Conservation (phyloP, 1,140 invertebrate genomes). For the Leptestheria dahalacensis region DNA sequence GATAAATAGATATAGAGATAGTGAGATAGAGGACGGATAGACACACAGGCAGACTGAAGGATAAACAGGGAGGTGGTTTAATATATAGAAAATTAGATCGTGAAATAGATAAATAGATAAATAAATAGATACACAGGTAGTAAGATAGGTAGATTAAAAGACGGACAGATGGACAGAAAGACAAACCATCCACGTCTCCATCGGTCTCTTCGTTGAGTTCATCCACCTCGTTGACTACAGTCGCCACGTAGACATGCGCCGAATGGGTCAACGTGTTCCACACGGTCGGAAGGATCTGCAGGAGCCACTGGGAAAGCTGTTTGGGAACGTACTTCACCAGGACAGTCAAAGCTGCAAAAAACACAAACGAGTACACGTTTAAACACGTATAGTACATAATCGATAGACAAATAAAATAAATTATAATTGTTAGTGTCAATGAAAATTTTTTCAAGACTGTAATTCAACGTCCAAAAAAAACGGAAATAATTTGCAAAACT, state of each 20-base stretch:
- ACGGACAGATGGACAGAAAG: constrained; percentile 23
- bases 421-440: not conserved
- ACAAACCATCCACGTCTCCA: constrained; percentile 37
- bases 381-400: not conserved
- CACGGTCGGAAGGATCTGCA: constrained; percentile 47
- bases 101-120: not conserved
- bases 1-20: no score
- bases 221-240: constrained; percentile 39
- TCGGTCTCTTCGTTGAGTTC: constrained; percentile 37
- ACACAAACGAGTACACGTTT: constrained; percentile 1
- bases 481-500: no score
- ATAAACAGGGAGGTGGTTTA: no score
- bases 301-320: constrained; percentile 44
- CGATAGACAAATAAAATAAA: not conserved
- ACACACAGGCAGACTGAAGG: no score
- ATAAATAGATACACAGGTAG: not conserved
- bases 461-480: no score
- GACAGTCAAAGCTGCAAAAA: constrained; percentile 38
- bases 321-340: constrained; percentile 48
- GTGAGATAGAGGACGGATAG: no score
- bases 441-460: not conserved
- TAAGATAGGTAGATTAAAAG: constrained; percentile 16
- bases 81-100: no score
- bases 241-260: constrained; percentile 45
- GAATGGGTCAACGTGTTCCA: constrained; percentile 55